Base-by-base conservation (phyloP, 2,113 vertebrate species). In the Eulemur macaco region DNA sequence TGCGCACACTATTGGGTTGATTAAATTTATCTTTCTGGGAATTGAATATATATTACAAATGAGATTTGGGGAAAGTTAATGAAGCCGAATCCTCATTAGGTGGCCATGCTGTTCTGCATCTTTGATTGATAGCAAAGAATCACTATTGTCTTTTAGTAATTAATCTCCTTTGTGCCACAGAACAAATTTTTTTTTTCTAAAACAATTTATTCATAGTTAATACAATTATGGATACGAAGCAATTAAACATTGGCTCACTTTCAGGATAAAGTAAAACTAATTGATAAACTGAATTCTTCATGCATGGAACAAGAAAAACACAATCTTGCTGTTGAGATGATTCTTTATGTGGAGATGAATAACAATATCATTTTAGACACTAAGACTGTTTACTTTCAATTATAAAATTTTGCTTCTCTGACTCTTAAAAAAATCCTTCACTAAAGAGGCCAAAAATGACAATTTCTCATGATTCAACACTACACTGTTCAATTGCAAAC, bases 121-220 rank as follows among this genome's bases (percentile, higher is more conserved):
- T 96, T 94, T 97, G 97, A 97, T 96, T 91, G 96, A 96, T 89
- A 91, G 88, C 87, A 69, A 95, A 96, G 42, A 63, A 80, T 86
- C 52, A 74, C 78, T 97, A 74, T 96, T 97, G 83, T 97, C 94
- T 95, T 97, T 97, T 86, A 86, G 93, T 95, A 97, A 98, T 98
- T 97, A 97, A 98, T 98, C 95, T 97, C 88, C 96, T 98, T 97
- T 96, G 95, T 97, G 90, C 68, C 83, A 78, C 37, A 60, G 77
- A 96, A 92, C 18, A 94, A 60, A 84, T 81, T 96, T 95, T 96
- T 95, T 96, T 96, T 97, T 87, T 64, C 89, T 93, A 81, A 93
- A 94, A 98, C 91, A 95, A 68, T 97, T 95, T 97, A 98, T 97
- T 97, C 94, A 94, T 85, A 91, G 91, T 89, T 92, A 95, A 96